phyloP scores from a whole-genome alignment of 1,140 invertebrate genomes.

The Mamestra configurata region DNA sequence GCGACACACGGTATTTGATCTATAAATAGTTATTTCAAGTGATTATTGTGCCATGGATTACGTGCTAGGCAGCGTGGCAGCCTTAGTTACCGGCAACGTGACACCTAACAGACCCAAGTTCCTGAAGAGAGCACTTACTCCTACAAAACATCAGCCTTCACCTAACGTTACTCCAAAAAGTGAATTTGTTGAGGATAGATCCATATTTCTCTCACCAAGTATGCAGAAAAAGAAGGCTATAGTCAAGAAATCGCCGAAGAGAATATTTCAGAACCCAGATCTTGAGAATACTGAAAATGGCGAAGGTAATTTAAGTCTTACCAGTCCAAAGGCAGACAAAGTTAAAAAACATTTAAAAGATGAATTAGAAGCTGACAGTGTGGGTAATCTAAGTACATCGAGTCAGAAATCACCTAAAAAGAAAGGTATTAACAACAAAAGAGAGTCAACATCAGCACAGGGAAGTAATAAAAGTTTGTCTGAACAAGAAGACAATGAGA shows the following conservation, averaged over 20 bases:
- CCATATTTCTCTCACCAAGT: slow-evolving; percentile 81
- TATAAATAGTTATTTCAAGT: not conserved
- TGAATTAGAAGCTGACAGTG: slow-evolving; percentile 67
- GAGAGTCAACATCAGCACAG: slow-evolving; percentile 6
- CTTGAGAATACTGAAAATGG: slow-evolving; percentile 69
- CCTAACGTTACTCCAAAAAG: slow-evolving; percentile 84
- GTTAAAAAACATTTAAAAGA: slow-evolving; percentile 81
- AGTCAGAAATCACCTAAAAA: slow-evolving; percentile 66
- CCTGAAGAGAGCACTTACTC: slow-evolving; percentile 74
- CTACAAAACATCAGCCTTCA: slow-evolving; percentile 82
- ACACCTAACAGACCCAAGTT: slow-evolving; percentile 81
- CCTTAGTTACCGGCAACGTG: slow-evolving; percentile 80
- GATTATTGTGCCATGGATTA: slow-evolving; percentile 75
- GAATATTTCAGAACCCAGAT: slow-evolving; percentile 81
- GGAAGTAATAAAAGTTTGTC: slow-evolving; percentile 9
- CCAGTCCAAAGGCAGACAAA: slow-evolving; percentile 78
- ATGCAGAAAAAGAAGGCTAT: slow-evolving; percentile 83
- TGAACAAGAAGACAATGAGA: slow-evolving; percentile 49
- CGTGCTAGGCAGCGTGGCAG: slow-evolving; percentile 80
- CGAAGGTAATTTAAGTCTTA: slow-evolving; percentile 56
- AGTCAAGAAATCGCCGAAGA: slow-evolving; percentile 84
- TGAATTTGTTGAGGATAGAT: slow-evolving; percentile 76
- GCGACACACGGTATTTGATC: slow-evolving; percentile 27
- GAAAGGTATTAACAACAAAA: slow-evolving; percentile 48
- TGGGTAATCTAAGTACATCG: slow-evolving; percentile 36